A percentile compares a stretch with the other conserved stretches of the same genome.
These are phyloP conservation scores for Frankliniella intonsa DNA, from an alignment of 2,888 invertebrate species.

Conservation along the genomic window DNA sequence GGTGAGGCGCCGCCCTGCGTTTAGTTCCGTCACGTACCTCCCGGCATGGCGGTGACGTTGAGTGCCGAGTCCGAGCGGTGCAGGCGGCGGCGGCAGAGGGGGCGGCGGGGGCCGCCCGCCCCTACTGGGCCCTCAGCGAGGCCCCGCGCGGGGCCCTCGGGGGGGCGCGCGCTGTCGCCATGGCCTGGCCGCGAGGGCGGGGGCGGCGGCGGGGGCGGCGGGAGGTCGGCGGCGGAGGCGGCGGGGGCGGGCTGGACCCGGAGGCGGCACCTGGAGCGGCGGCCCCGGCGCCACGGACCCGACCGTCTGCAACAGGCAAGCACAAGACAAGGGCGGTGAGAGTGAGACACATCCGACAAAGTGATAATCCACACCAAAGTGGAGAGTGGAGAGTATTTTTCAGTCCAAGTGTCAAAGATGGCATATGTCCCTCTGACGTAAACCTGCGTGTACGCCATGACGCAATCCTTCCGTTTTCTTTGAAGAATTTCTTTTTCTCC, in stretches of 20 bases:
- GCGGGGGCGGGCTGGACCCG: background rate
- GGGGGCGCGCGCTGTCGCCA: background rate
- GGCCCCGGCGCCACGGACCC: slow-evolving; percentile 15
- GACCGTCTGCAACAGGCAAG: background rate
- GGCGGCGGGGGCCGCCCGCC: background rate
- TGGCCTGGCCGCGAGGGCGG: background rate
- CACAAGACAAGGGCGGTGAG: too few species aligned
- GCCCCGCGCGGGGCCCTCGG: background rate
- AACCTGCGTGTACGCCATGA: too few species aligned
- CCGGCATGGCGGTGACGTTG: slow-evolving; percentile 10
- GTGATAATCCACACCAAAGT: too few species aligned
- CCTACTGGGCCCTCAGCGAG: background rate
- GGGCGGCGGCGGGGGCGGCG: background rate
- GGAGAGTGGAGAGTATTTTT: too few species aligned
- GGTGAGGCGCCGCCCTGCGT: background rate
- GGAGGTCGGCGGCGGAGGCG: background rate
- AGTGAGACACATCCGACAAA: too few species aligned
- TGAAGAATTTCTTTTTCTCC: too few species aligned
- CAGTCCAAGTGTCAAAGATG: too few species aligned
- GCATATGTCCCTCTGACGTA: too few species aligned
- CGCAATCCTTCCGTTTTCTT: too few species aligned
- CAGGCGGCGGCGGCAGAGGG: background rate
- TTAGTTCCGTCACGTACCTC: slow-evolving; percentile 11
- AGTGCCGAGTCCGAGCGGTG: slow-evolving; percentile 1
- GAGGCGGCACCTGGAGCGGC: background rate